These are phyloP conservation scores for Xanthia togata DNA, from an alignment of 2,888 invertebrate genomes.

Conservation along the genomic window DNA sequence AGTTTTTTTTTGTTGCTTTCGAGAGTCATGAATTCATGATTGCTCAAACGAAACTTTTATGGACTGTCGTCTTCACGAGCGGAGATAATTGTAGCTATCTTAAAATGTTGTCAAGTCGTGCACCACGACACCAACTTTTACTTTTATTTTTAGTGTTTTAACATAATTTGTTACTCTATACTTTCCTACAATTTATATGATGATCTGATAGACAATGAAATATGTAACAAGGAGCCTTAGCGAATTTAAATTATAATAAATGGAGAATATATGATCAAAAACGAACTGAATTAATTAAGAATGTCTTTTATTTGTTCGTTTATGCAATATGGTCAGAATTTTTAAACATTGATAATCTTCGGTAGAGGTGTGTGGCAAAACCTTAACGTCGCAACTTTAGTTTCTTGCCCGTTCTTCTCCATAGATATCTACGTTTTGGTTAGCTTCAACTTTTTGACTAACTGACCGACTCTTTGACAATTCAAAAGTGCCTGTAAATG, in stretches of 20 bases:
- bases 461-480: too few relatives aligned
- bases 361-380: neutral
- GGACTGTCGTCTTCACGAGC: conserved; percentile 69
- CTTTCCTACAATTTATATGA: conserved; percentile 14
- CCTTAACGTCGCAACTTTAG: conserved; percentile 18
- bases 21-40: conserved; percentile 50
- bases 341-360: conserved; percentile 21
- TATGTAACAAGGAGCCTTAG: neutral
- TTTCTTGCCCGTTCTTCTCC: too few relatives aligned
- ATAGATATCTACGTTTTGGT: too few relatives aligned
- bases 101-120: conserved; percentile 68
- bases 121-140: conserved; percentile 68
- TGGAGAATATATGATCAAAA: neutral
- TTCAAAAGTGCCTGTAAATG: too few relatives aligned
- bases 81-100: conserved; percentile 68
- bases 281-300: neutral
- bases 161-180: conserved; percentile 3
- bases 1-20: conserved; percentile 19
- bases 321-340: conserved; percentile 13
- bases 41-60: conserved; percentile 50
- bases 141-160: conserved; percentile 38
- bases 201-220: conserved; percentile 7
- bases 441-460: too few relatives aligned
- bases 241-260: neutral
- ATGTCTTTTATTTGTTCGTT: conserved; percentile 14